Percentiles rank a stretch among this genome's conserved stretches.
Evolutionary conservation across 1,140 invertebrate genomes (phyloP).

Genomic region (Drosophila pandora): DNA sequence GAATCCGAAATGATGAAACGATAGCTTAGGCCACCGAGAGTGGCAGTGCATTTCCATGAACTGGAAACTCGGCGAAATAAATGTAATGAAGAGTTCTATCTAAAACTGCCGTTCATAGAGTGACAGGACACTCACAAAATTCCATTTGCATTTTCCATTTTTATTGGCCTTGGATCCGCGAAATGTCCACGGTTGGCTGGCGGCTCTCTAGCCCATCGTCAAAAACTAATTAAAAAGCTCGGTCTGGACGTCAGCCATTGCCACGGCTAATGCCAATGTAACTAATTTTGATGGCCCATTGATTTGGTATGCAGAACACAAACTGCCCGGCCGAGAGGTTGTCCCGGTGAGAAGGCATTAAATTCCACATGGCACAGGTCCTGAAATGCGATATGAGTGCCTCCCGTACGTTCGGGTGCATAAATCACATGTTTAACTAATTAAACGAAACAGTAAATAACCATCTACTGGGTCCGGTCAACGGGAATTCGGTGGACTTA

Average conservation of each 20-base stretch:
- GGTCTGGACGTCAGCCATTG: slow-evolving; percentile 27
- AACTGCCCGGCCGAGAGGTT: neutral
- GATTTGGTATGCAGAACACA: slow-evolving; percentile 54
- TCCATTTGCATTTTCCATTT: slow-evolving; percentile 44
- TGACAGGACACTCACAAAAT: slow-evolving; percentile 24
- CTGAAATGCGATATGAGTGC: slow-evolving; percentile 20
- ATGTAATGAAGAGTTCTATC: slow-evolving; percentile 52
- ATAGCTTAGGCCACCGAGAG: neutral
- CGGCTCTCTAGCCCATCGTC: neutral
- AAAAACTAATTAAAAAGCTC: slow-evolving; percentile 63
- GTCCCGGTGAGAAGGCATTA: neutral
- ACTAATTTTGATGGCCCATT: slow-evolving; percentile 61
- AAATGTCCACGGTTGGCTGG: slow-evolving; percentile 11
- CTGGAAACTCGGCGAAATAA: slow-evolving; percentile 28
- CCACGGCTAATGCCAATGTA: slow-evolving; percentile 39
- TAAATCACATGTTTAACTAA: slow-evolving; percentile 73
- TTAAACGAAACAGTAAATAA: slow-evolving; percentile 66
- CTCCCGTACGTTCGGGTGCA: slow-evolving; percentile 25
- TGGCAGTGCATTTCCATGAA: slow-evolving; percentile 22
- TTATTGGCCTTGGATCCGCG: slow-evolving; percentile 12
- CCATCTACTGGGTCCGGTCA: slow-evolving; percentile 44
- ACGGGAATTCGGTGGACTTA: slow-evolving; percentile 30
- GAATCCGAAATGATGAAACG: neutral
- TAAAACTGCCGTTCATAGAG: neutral
- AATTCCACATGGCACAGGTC: slow-evolving; percentile 14